phyloP scores from a whole-genome alignment of 2,797 vertebrate species.

The Urocyon cinereoargenteus region DNA sequence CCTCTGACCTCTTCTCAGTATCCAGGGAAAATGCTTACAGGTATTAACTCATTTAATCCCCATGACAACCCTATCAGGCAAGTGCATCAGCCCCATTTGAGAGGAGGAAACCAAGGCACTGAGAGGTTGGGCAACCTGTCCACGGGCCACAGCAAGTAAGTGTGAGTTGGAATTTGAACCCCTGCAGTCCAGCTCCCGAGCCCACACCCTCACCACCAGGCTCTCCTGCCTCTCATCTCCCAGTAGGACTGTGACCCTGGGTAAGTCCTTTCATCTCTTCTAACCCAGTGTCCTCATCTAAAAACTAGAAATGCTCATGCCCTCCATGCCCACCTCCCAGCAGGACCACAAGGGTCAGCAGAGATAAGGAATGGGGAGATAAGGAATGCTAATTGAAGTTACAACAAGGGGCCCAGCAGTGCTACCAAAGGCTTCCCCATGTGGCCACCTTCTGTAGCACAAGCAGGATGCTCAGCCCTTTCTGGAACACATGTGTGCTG shows the following conservation, averaged over 20 bases:
- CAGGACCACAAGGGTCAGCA: background rate
- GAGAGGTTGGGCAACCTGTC: background rate
- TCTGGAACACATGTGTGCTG: background rate
- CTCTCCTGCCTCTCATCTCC: background rate
- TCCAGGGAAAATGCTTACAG: background rate
- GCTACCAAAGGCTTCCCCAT: background rate
- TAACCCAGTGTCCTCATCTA: background rate
- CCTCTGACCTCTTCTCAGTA: background rate
- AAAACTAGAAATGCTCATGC: background rate
- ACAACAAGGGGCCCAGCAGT: background rate
- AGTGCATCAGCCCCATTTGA: background rate
- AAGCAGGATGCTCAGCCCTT: background rate
- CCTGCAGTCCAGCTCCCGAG: background rate
- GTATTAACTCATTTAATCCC: background rate
- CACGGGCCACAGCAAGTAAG: background rate
- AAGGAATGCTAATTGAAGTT: accelerated
- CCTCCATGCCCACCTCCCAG: background rate
- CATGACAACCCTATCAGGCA: background rate
- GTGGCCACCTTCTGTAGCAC: background rate
- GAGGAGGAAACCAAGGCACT: background rate
- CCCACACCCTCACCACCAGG: background rate
- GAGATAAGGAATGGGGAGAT: background rate
- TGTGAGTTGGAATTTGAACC: background rate
- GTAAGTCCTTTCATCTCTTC: background rate
- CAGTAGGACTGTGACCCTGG: background rate